A percentile compares a stretch with the other conserved stretches of the same genome.
These are phyloP conservation scores for Drosophila ironensis DNA, from an alignment of 1,140 invertebrate genomes.

Conservation along the genomic window DNA sequence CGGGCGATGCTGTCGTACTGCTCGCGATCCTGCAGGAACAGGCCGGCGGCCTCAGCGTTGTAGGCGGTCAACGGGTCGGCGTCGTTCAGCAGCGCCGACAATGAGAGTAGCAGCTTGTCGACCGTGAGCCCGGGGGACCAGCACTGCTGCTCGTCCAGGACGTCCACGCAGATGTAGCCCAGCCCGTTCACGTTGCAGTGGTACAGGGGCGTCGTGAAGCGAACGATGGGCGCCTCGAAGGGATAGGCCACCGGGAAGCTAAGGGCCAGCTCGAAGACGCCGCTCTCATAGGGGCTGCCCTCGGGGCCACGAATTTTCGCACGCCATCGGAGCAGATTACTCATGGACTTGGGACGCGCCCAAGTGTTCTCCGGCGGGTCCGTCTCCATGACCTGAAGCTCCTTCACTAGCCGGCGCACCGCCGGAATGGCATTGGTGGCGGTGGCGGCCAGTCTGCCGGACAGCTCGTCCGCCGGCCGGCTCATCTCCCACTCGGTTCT, in stretches of 20 bases:
- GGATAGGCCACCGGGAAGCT: conserved; percentile 34
- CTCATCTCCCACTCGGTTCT: neutral
- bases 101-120: conserved; percentile 16
- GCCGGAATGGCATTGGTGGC: conserved; percentile 8
- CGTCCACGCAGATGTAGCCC: conserved; percentile 20
- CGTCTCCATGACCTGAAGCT: conserved; percentile 11
- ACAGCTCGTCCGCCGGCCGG: neutral
- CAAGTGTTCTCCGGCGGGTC: conserved; percentile 18
- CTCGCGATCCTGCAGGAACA: conserved; percentile 5
- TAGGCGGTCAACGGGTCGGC: conserved; percentile 6
- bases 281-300: conserved; percentile 18
- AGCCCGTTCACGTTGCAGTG: conserved; percentile 78
- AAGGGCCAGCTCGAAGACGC: conserved; percentile 13
- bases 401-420: conserved; percentile 10
- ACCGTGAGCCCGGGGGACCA: conserved; percentile 20
- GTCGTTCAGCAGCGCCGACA: conserved; percentile 13
- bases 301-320: conserved; percentile 23
- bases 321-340: conserved; percentile 16
- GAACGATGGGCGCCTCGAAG: conserved; percentile 86
- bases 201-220: conserved; percentile 88
- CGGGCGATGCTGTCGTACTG: conserved; percentile 6
- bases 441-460: neutral
- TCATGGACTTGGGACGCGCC: conserved; percentile 20
- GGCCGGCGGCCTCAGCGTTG: conserved; percentile 1
- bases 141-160: conserved; percentile 6